These are phyloP conservation scores for Bufotes viridis DNA, from an alignment of 2,797 vertebrate species.

Conservation along the genomic window DNA sequence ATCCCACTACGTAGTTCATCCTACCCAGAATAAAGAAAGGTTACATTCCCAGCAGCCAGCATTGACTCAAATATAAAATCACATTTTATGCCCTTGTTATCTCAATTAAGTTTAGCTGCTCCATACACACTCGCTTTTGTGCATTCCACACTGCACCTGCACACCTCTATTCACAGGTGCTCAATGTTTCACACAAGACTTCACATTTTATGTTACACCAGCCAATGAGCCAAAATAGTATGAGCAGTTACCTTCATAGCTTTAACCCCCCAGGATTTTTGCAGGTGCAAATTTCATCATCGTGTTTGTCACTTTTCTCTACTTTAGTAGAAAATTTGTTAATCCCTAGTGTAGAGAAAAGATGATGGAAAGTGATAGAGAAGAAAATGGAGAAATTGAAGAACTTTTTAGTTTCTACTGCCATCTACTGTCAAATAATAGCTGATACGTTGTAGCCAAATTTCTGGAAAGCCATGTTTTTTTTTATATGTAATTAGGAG, in stretches of 20 bases:
- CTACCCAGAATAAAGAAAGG: not conserved
- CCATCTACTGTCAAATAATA: conserved; percentile 45
- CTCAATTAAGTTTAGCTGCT: conserved; percentile 5
- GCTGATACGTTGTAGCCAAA: not conserved
- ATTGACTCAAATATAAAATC: not conserved
- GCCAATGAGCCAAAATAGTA: conserved; percentile 55
- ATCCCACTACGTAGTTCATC: not conserved
- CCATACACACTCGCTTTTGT: not conserved
- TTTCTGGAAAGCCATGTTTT: not conserved
- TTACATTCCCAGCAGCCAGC: not conserved
- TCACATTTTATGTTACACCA: conserved; percentile 57
- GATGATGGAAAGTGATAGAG: conserved; percentile 30
- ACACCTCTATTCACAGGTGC: conserved; percentile 43
- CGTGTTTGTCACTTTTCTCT: conserved; percentile 52
- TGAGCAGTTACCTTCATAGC: conserved; percentile 49
- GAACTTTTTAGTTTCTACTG: conserved; percentile 40
- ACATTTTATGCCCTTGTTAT: not conserved
- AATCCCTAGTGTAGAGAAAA: conserved; percentile 40
- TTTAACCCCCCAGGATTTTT: conserved; percentile 52
- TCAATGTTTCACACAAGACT: conserved; percentile 55
- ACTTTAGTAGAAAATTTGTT: conserved; percentile 55
- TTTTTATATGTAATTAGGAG: not conserved
- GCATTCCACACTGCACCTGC: conserved; percentile 37
- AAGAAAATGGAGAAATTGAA: not conserved
- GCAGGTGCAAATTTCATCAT: conserved; percentile 58